These are phyloP conservation scores for Ecdyonurus torrentis DNA, from an alignment of 2,888 invertebrate species.

Conservation along the genomic window DNA sequence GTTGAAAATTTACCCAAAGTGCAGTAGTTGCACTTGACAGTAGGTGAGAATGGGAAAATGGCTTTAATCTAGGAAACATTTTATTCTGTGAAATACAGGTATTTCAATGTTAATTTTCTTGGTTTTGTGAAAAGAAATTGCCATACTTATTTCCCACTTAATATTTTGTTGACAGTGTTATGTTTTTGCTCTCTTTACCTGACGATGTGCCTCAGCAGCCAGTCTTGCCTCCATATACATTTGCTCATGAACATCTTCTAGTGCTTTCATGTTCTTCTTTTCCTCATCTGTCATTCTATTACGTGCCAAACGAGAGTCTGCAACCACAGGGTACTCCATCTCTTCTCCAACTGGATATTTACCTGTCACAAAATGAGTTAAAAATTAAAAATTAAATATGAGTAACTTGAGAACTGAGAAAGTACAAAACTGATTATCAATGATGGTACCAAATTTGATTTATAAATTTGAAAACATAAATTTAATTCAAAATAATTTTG, in stretches of 20 bases:
- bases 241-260: slow-evolving; percentile 81
- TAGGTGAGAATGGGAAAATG: too few species aligned
- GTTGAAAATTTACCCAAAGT: too few species aligned
- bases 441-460: too few species aligned
- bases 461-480: too few species aligned
- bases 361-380: slow-evolving; percentile 24
- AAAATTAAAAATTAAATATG: too few species aligned
- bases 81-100: not conserved
- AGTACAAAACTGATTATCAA: too few species aligned
- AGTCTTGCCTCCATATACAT: slow-evolving; percentile 88
- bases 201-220: slow-evolving; percentile 96
- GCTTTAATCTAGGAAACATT: too few species aligned
- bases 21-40: too few species aligned
- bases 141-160: not conserved
- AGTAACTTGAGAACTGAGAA: too few species aligned
- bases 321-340: slow-evolving; percentile 57
- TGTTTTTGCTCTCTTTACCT: slow-evolving; percentile 45
- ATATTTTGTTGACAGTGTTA: not conserved
- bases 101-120: not conserved
- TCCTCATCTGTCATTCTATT: slow-evolving; percentile 74
- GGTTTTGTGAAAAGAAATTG: not conserved
- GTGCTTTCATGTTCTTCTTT: slow-evolving; percentile 52
- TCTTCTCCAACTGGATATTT: slow-evolving; percentile 81
- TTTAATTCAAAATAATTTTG: too few species aligned
- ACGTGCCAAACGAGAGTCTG: slow-evolving; percentile 71